These are phyloP conservation scores for Aurelia sp. DNA, from an alignment of 30 jellyfish, hydroid and myxozoan genomes.

Conservation along the genomic window DNA sequence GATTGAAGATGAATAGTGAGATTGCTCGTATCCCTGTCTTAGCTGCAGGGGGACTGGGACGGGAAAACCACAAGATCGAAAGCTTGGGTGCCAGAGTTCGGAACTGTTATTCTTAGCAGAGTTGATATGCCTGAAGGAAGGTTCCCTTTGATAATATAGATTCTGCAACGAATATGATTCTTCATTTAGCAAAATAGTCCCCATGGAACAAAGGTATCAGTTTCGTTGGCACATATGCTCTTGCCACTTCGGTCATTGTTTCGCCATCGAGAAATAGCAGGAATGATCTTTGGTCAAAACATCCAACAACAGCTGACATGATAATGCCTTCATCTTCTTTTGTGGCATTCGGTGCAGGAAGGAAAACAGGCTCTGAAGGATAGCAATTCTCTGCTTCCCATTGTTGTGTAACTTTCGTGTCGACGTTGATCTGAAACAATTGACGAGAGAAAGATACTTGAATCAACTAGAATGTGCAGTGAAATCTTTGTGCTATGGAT, in stretches of 20 bases:
- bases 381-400: conserved; percentile 81
- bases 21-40: too few relatives aligned
- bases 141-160: too few relatives aligned
- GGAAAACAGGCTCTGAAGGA: conserved; percentile 77
- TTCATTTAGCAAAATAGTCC: conserved; percentile 18
- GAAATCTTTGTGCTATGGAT: too few relatives aligned
- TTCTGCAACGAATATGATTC: too few relatives aligned
- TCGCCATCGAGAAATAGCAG: conserved; percentile 67
- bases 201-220: conserved; percentile 74
- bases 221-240: conserved; percentile 64
- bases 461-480: too few relatives aligned
- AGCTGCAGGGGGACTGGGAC: too few relatives aligned
- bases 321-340: conserved; percentile 86
- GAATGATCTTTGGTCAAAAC: conserved; percentile 60
- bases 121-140: too few relatives aligned
- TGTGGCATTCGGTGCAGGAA: conserved; percentile 61
- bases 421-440: conserved; percentile 41
- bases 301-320: conserved; percentile 72
- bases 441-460: too few relatives aligned
- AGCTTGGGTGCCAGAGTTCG: too few relatives aligned
- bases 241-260: conserved; percentile 74
- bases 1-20: too few relatives aligned
- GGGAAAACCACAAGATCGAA: too few relatives aligned
- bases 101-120: too few relatives aligned
- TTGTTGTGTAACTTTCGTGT: conserved; percentile 30